Conservation (phyloP, 2,113 vertebrate species). For the Poeciliopsis retropinna region DNA sequence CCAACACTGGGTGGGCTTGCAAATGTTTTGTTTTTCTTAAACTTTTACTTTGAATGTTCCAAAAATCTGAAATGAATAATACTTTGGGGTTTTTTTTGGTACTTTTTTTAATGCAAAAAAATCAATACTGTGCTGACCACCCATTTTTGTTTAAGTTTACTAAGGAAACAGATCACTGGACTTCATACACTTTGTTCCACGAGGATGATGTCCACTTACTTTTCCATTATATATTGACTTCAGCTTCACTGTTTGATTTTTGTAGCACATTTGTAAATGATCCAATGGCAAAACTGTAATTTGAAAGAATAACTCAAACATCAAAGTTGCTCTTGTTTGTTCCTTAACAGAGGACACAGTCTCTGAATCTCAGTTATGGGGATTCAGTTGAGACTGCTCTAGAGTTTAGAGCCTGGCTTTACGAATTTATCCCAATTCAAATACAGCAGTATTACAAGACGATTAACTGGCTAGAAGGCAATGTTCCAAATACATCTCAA, state of each 20-base stretch:
- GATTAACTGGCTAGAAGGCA: background rate
- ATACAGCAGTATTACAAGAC: constrained; percentile 15
- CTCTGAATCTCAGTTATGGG: background rate
- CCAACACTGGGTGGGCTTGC: background rate
- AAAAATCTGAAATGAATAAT: too few species aligned
- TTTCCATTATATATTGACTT: background rate
- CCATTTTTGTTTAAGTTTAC: background rate
- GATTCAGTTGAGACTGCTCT: background rate
- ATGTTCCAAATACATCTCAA: background rate
- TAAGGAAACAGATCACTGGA: background rate
- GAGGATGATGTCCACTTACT: background rate
- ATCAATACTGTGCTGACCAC: too few species aligned
- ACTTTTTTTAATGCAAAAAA: too few species aligned
- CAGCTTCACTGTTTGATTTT: background rate
- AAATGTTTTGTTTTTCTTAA: too few species aligned
- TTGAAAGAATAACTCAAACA: background rate
- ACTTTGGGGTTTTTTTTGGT: too few species aligned
- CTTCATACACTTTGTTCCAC: background rate
- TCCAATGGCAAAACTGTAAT: background rate
- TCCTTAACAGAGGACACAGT: background rate
- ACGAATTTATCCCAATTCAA: constrained; percentile 11
- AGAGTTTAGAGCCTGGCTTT: constrained; percentile 11
- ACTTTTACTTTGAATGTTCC: too few species aligned
- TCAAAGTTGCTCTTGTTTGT: background rate
- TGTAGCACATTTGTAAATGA: background rate